Evolutionary conservation across 2,888 invertebrate species (phyloP), one percentile per base, ranked within the genome.

Genomic region (Ichneumoninae sp.): DNA sequence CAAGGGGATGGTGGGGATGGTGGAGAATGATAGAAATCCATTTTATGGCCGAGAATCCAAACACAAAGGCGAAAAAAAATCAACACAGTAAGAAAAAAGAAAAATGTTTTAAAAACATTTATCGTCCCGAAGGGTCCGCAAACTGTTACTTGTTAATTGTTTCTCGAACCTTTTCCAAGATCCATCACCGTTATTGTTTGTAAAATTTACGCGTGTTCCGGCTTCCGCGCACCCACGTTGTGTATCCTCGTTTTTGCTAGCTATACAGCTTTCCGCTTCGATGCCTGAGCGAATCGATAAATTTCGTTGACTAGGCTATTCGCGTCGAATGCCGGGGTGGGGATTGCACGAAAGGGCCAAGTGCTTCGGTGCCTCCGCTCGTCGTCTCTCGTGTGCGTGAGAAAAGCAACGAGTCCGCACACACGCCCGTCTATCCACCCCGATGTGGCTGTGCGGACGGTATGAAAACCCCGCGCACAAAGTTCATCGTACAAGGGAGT

Each of bases 241-340:
- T 36, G 33, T 65, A 76, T 80, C 16, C 8, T 80, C 70, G 57
- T 80, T 83, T 83, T 80, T 57, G 60, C 80, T 22, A 68, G 57
- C 80, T 50, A 47, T 16, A 74, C 76, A 69, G 71, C 76, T 80
- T 80, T 83, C 30, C 66, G 44, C 71, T 33, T 80, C 71, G 62
- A 62, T 62, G 80, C 52, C 60, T 60, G 30, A 68, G 33, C 36
- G 68, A 79, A 76, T 83, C 83, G 71, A 83, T 76, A 83, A 80
- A 83, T 83, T 83, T 80, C 68, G 80, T 79, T 52, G 66, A 76
- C 65, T 71, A 40, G 36, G 66, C 79, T 80, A 40, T 68, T 71
- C 44, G 44, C 50, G 70, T 57, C 66, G 50, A 44, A 13, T 7
- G 10, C 19, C 57, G 13, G 57, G 57, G 19, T 22, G 60, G 54